Evolutionary conservation across 2,888 invertebrate species (phyloP), one percentile per base, ranked within the genome.

Genomic region (Caenorhabditis panamensis): DNA sequence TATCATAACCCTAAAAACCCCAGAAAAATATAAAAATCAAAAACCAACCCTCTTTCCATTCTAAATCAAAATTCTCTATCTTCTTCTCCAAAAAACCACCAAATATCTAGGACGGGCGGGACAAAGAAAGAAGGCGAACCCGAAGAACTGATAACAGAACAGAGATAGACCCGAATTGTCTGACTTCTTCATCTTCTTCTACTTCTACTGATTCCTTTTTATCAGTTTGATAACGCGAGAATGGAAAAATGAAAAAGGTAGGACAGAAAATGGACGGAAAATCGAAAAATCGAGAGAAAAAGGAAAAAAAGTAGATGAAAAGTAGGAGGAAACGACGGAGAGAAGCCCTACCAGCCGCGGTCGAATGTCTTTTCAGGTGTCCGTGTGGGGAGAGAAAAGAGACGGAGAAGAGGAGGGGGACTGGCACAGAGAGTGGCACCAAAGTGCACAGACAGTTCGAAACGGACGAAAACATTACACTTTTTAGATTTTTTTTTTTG

Each of bases 51-150:
- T 5, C 36, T n/a, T n/a, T n/a, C n/a, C n/a, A n/a, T n/a, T n/a
- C n/a, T n/a, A n/a, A n/a, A n/a, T n/a, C n/a, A n/a, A n/a, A n/a
- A n/a, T n/a, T n/a, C n/a, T n/a, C n/a, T n/a, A n/a, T n/a, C n/a
- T n/a, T n/a, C n/a, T n/a, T n/a, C n/a, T n/a, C n/a, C n/a, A n/a
- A n/a, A n/a, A n/a, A n/a, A n/a, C n/a, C n/a, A n/a, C n/a, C n/a
- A n/a, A n/a, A n/a, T n/a, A 41, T 41, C 41, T 41, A 41, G 41
- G 41, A 41, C 41, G 41, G 41, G 41, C 41, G 41, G 13, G 41
- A 41, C 41, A 41, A 13, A 16, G 41, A 41, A 16, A 16, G 13
- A 31, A 4, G 5, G 5, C 31, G 31, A 9, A 31, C 31, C 4
- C 31, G 31, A 31, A 4, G 31, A 31, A 31, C 31, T 31, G 31